These are phyloP conservation scores for Amiota mariae DNA, from an alignment of 2,888 invertebrate genomes.

Conservation along the genomic window DNA sequence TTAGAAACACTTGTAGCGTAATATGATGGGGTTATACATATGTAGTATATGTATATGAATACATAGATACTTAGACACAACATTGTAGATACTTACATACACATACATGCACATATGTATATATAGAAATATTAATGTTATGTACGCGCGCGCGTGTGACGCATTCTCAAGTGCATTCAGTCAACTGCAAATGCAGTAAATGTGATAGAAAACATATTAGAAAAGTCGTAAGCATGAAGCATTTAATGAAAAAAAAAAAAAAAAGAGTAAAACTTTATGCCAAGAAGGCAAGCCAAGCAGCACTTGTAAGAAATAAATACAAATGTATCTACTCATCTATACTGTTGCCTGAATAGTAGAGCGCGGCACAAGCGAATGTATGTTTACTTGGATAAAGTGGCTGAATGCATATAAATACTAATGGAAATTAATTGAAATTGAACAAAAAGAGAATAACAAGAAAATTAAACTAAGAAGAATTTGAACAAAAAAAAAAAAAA, in stretches of 20 bases:
- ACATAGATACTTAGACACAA: background rate
- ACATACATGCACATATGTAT: background rate
- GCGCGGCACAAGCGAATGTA: background rate
- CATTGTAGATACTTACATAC: background rate
- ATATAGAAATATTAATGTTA: too few species aligned
- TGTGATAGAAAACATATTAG: slow-evolving; percentile 9
- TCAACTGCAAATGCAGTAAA: background rate
- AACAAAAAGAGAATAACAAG: background rate
- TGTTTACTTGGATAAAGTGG: background rate
- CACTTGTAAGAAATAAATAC: too few species aligned
- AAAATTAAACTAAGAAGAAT: background rate
- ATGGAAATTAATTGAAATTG: background rate
- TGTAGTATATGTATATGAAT: background rate
- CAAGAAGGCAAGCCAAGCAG: too few species aligned
- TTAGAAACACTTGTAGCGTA: slow-evolving; percentile 22
- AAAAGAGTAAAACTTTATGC: too few species aligned
- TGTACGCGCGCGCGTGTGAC: too few species aligned
- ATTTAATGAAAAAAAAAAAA: too few species aligned
- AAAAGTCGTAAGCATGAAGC: background rate
- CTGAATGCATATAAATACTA: background rate
- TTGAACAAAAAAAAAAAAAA: too few species aligned
- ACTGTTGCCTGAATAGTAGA: background rate
- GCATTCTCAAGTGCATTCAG: slow-evolving; percentile 2
- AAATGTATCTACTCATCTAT: too few species aligned
- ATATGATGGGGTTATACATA: slow-evolving; percentile 8